Evolutionary conservation across 30 jellyfish, hydroid and myxozoan genomes (phyloP).

Genomic region (Calvadosia cruxmelitensis): DNA sequence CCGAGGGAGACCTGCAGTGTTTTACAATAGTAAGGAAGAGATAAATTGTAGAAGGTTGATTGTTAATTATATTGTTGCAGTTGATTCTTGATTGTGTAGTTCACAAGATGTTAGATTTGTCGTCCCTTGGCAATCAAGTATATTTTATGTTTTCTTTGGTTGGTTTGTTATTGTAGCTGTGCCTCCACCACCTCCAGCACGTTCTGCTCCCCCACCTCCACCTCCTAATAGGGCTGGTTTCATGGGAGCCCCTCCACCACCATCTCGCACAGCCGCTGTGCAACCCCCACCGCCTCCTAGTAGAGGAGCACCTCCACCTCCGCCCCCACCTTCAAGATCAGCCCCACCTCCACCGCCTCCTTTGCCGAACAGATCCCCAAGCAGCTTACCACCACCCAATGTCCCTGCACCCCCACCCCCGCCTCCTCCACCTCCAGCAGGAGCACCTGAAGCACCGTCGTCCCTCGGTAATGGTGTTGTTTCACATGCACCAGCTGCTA

Average conservation of each 20-base stretch:
- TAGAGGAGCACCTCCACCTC: constrained; percentile 28
- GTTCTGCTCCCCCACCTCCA: constrained; percentile 30
- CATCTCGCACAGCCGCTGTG: background rate
- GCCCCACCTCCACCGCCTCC: constrained; percentile 84
- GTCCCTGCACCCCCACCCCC: constrained; percentile 3
- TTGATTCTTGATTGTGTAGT: no score
- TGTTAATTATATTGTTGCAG: background rate
- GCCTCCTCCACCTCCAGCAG: background rate
- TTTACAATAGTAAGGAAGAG: no score
- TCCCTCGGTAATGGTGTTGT: background rate
- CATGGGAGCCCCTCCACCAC: background rate
- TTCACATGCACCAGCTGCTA: constrained; percentile 14
- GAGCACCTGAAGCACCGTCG: background rate
- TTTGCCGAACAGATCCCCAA: constrained; percentile 46
- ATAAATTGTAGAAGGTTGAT: background rate
- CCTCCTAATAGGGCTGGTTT: background rate
- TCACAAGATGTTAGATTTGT: no score
- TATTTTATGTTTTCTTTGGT: no score
- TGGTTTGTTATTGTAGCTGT: no score
- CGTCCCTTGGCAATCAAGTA: no score
- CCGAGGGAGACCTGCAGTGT: no score
- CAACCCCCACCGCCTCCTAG: constrained; percentile 35
- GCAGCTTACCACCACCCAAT: constrained; percentile 42
- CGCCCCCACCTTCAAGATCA: constrained; percentile 38
- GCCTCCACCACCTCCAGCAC: constrained; percentile 1